Evolutionary conservation across 2,797 vertebrate genomes (phyloP).

Genomic region (Hapalemur alaotrensis): DNA sequence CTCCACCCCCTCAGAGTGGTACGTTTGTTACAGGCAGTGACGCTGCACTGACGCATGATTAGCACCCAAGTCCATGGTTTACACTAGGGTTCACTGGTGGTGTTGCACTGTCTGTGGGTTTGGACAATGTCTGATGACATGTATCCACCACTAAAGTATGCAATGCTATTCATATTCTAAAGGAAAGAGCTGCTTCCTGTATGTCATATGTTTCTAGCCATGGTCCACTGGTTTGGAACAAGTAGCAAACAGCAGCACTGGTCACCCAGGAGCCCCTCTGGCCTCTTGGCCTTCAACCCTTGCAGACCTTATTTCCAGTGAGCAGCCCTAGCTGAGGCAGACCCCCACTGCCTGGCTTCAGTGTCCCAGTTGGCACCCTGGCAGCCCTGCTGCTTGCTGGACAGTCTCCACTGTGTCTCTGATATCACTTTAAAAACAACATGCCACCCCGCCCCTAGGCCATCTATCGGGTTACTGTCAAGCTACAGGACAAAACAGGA

Average conservation of each 20-base stretch:
- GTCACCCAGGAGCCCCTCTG: not conserved
- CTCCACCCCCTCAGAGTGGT: not conserved
- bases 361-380: slow-evolving; percentile 48
- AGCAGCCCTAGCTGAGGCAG: not conserved
- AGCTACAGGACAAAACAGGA: slow-evolving; percentile 61
- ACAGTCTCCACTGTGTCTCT: slow-evolving; percentile 47
- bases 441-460: not conserved
- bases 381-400: not conserved
- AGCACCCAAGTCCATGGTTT: not conserved
- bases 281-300: not conserved
- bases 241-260: not conserved
- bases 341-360: not conserved
- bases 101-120: fast-evolving
- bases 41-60: not conserved
- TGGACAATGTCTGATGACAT: not conserved
- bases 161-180: not conserved
- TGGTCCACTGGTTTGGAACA: not conserved
- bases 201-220: fast-evolving
- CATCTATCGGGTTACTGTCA: slow-evolving; percentile 40
- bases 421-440: slow-evolving; percentile 65
- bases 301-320: not conserved
- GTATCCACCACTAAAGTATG: fast-evolving
- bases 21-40: not conserved
- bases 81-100: not conserved
- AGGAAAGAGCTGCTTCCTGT: not conserved